Conservation (phyloP, 2,797 vertebrate species). For the Pristis pectinata region DNA sequence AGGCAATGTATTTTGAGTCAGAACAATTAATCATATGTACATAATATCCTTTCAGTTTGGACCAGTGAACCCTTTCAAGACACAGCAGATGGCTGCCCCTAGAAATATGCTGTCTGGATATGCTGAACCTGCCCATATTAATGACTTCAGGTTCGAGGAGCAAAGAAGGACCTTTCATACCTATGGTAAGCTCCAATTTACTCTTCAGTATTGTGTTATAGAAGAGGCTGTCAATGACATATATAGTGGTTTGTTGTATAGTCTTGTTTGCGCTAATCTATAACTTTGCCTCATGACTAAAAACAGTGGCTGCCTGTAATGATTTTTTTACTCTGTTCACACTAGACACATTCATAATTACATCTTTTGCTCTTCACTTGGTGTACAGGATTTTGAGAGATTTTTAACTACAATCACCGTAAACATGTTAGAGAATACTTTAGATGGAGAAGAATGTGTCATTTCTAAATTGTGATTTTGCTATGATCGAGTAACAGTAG, state of each 20-base stretch:
- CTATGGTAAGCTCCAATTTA: constrained; percentile 66
- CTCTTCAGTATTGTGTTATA: background rate
- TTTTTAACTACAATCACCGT: background rate
- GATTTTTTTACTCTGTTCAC: background rate
- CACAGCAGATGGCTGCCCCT: constrained; percentile 93
- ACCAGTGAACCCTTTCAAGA: constrained; percentile 83
- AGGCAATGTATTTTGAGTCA: background rate
- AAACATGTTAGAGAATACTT: background rate
- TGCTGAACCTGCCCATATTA: constrained; percentile 90
- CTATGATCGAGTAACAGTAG: background rate
- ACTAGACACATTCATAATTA: background rate
- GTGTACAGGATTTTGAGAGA: background rate
- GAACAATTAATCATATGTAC: background rate
- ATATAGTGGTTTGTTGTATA: background rate
- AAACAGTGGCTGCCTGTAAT: background rate
- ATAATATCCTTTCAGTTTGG: constrained; percentile 70
- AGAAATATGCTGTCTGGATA: constrained; percentile 97
- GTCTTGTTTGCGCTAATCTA: background rate
- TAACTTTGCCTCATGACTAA: background rate
- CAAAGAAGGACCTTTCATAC: constrained; percentile 93
- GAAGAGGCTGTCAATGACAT: background rate
- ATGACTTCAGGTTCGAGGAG: constrained; percentile 98
- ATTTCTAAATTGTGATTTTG: background rate
- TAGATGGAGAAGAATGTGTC: background rate
- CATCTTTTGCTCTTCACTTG: background rate